Base-by-base conservation (phyloP, 2,113 vertebrate species). In the Eurypyga helias region DNA sequence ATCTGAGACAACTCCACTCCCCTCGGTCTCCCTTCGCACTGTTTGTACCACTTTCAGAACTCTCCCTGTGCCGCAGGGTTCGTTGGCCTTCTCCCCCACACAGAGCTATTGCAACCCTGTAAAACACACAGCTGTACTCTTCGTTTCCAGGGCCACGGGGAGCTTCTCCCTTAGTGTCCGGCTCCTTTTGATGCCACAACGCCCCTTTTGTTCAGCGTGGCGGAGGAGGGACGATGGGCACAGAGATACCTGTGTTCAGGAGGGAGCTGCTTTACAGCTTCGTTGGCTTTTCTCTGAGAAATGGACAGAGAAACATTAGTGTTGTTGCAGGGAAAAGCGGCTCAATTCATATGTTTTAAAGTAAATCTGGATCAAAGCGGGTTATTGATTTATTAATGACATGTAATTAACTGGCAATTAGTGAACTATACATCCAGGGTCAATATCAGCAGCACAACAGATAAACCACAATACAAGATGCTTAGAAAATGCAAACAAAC, bases 321-420 rank as follows among this genome's bases (percentile, higher is more conserved):
- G 81, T 87, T 96, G 55, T 71, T 87, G 77, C 61, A 95, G 34
- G 29, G 64, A 13, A 84, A 57, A 93, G 29, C 61, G 64, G 72
- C 69, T 93, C 91, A 21, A 55, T 91, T 84, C 2, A 0, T 73
- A 46, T 7, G 16, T 34, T 82, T 92, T 84, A 75, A 67, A 89
- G 81, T 49, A 89, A 71, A 93, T 69, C 48, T 57, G 61, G 38
- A 96, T 87, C 83, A 96, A 89, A 96, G 83, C 23, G 64, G 38
- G 8, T n/a, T 87, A 93, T 71, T 91, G 93, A 93, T 84, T 89
- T 76, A 79, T 91, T 94, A 93, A 96, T 18, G 7, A 26, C 20
- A 6, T 5, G 34, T 75, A 94, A 96, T 93, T 95, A 96, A 82
- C 80, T 48, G 60, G 64, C 72, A 95, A 51, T 91, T 83, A 71